A percentile compares a stretch with the other conserved stretches of the same genome.
These are phyloP conservation scores for Amiota communis DNA, from an alignment of 2,888 invertebrate species.

Conservation along the genomic window DNA sequence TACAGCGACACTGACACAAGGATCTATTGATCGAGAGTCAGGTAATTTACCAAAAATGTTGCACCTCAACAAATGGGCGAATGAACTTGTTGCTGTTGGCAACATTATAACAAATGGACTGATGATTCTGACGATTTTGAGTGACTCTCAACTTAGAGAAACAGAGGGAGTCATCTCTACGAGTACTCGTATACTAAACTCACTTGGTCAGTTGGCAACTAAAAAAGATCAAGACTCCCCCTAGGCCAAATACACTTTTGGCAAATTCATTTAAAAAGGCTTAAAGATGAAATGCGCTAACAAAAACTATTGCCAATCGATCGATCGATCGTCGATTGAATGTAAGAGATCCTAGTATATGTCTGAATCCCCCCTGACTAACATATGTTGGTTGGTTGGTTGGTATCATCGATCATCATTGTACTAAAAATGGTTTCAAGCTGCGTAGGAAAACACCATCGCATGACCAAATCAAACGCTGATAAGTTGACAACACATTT, in stretches of 20 bases:
- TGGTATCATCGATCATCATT: slow-evolving; percentile 63
- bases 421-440: slow-evolving; percentile 66
- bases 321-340: background rate
- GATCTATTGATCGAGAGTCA: background rate
- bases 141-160: no score
- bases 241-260: slow-evolving; percentile 46
- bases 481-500: slow-evolving; percentile 30
- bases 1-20: no score
- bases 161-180: background rate
- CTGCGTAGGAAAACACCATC: slow-evolving; percentile 66
- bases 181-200: slow-evolving; percentile 23
- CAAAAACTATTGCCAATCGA: background rate
- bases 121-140: background rate
- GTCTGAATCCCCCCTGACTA: slow-evolving; percentile 36
- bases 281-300: background rate
- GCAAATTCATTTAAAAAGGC: slow-evolving; percentile 56
- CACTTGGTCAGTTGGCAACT: slow-evolving; percentile 32
- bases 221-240: slow-evolving; percentile 12
- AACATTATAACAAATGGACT: slow-evolving; percentile 29
- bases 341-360: background rate
- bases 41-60: slow-evolving; percentile 62
- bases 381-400: slow-evolving; percentile 26
- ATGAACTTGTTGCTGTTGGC: slow-evolving; percentile 61
- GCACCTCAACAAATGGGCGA: slow-evolving; percentile 17
- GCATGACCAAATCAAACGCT: slow-evolving; percentile 65